Evolutionary conservation across 2,113 vertebrate species (phyloP).

Genomic region (Pholis gunnellus): DNA sequence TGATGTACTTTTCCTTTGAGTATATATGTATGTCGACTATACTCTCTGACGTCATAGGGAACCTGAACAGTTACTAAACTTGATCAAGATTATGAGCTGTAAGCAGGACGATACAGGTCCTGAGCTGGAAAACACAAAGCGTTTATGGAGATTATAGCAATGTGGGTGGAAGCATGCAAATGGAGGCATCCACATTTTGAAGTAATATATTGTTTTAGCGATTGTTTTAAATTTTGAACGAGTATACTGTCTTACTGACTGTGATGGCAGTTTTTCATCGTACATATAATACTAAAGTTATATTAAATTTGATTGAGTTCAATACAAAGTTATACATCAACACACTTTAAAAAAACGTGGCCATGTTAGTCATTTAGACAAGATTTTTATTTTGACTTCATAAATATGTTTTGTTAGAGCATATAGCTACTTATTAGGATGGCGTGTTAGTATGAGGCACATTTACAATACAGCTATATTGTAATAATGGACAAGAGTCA

Average conservation of each 20-base stretch:
- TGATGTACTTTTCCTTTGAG: neutral
- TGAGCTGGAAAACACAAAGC: neutral
- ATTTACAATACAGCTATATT: slow-evolving; percentile 65
- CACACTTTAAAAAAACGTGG: neutral
- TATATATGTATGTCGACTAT: neutral
- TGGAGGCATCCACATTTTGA: neutral
- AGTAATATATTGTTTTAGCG: neutral
- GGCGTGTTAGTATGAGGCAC: slow-evolving; percentile 52
- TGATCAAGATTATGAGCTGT: neutral
- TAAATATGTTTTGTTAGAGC: slow-evolving; percentile 67
- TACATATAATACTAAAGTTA: neutral
- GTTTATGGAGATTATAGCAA: neutral
- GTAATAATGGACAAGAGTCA: slow-evolving; percentile 78
- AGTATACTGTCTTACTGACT: neutral
- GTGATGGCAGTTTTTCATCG: neutral
- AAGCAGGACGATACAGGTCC: neutral
- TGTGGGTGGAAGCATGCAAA: neutral
- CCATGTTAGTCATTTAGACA: slow-evolving; percentile 13
- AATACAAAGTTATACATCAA: neutral
- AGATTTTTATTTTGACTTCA: slow-evolving; percentile 62
- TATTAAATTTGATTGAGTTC: neutral
- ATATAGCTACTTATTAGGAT: slow-evolving; percentile 28
- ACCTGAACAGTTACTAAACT: neutral
- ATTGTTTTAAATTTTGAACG: neutral
- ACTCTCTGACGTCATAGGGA: neutral